Conservation (phyloP, 2,888 invertebrate genomes). For the Anthoptus insignis region DNA sequence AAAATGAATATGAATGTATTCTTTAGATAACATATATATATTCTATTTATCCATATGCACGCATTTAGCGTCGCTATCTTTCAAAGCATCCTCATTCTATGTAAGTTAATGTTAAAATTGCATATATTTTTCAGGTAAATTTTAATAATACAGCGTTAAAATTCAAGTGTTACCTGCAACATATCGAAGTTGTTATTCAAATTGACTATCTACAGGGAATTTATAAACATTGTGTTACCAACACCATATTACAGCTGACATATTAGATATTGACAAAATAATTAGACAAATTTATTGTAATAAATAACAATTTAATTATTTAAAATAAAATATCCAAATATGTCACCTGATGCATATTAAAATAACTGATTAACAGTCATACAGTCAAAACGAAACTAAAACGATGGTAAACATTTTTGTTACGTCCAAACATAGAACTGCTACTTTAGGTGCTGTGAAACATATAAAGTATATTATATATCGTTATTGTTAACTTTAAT, state of each 20-base stretch:
- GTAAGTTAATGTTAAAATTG: background rate
- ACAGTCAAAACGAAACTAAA: background rate
- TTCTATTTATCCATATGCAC: no score
- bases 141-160: background rate
- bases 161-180: background rate
- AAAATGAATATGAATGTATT: no score
- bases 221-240: conserved; percentile 7
- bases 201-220: background rate
- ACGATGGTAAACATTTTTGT: no score
- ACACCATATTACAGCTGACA: background rate
- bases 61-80: no score
- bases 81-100: background rate
- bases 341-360: background rate
- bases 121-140: background rate
- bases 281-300: no score
- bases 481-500: no score
- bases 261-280: no score
- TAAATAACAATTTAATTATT: no score
- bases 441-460: no score
- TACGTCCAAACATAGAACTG: no score
- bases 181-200: background rate
- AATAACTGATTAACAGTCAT: background rate
- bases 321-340: background rate
- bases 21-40: no score
- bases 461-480: no score